These are phyloP conservation scores for Rhabdophis nuchalis DNA, from an alignment of 2,797 vertebrate genomes.

Conservation along the genomic window DNA sequence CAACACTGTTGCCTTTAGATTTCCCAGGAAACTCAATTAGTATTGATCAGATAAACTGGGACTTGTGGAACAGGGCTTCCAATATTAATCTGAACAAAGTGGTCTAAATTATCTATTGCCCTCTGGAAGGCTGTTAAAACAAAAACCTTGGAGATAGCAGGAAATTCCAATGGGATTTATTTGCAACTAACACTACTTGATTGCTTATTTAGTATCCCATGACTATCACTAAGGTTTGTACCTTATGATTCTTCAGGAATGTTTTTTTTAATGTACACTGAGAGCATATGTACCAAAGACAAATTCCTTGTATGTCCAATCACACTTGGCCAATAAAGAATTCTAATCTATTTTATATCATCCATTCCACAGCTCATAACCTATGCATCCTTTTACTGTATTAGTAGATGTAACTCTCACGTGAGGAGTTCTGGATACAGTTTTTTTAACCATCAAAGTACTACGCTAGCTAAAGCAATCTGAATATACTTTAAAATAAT, in stretches of 20 bases:
- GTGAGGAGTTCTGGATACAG: not conserved
- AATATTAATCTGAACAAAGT: not conserved
- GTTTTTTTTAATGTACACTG: too few relatives aligned
- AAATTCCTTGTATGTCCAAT: too few relatives aligned
- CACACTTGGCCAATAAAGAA: too few relatives aligned
- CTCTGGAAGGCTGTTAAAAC: not conserved
- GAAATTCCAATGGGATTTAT: not conserved
- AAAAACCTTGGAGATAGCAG: not conserved
- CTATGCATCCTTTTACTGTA: not conserved
- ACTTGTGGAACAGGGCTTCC: not conserved
- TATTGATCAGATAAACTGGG: too few relatives aligned
- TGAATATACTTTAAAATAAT: not conserved
- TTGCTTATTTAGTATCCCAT: too few relatives aligned
- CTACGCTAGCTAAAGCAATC: not conserved
- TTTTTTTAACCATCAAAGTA: not conserved
- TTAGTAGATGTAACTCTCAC: not conserved
- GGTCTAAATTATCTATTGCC: not conserved
- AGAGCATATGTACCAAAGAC: too few relatives aligned
- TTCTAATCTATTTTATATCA: too few relatives aligned
- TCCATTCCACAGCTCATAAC: not conserved
- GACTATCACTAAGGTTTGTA: too few relatives aligned
- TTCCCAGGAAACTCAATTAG: not conserved
- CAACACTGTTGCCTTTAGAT: not conserved
- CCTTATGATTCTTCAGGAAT: too few relatives aligned
- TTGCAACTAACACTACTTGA: not conserved